Conservation (phyloP, 2,113 vertebrate genomes). For the Protobothrops flavoviridis region DNA sequence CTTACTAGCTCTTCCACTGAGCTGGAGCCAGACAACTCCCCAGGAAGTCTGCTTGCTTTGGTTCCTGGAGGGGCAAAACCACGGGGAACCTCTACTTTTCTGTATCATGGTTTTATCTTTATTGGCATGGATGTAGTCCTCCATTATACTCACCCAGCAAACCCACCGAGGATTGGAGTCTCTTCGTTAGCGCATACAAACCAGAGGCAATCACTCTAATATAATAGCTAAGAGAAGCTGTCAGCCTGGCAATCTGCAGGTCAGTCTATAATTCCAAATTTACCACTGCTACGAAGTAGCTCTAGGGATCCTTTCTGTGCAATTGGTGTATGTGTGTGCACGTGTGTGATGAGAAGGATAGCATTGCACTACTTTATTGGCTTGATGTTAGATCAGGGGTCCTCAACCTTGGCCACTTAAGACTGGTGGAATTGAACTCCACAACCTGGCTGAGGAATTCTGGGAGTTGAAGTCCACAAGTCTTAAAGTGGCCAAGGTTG, state of each 20-base stretch:
- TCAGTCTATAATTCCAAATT: neutral
- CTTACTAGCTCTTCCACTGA: conserved; percentile 55
- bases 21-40: conserved; percentile 53
- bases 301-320: neutral
- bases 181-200: neutral
- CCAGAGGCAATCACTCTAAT: neutral
- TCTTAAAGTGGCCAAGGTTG: no score
- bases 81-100: conserved; percentile 42
- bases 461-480: no score
- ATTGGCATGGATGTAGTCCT: neutral
- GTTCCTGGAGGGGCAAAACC: conserved; percentile 59
- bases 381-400: neutral
- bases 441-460: no score
- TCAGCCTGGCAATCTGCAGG: neutral
- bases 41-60: conserved; percentile 47
- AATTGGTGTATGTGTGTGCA: neutral
- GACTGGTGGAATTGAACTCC: no score
- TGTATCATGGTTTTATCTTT: conserved; percentile 38
- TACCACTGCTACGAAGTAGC: neutral
- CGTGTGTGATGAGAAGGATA: neutral
- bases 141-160: neutral
- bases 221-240: neutral
- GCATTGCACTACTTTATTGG: neutral
- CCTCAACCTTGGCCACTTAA: no score
- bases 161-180: neutral